phyloP scores from a whole-genome alignment of 2,888 invertebrate genomes.

The Prostheceraeus crozeri region DNA sequence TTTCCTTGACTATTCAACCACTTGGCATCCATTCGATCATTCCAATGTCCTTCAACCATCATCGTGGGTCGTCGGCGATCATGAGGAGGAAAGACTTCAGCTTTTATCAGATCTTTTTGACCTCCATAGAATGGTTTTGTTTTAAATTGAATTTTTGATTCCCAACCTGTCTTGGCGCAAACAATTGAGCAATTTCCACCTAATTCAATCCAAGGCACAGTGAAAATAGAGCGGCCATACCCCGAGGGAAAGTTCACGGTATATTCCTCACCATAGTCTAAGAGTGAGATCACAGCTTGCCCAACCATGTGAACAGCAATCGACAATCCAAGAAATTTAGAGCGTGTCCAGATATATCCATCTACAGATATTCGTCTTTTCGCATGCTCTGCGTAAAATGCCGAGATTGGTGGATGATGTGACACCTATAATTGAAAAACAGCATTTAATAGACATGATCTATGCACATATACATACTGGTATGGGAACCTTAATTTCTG shows the following conservation, averaged over 20 bases:
- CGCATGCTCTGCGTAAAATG: conserved; percentile 94
- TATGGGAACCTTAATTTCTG: too few species aligned
- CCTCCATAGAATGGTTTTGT: conserved; percentile 98
- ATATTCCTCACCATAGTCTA: conserved; percentile 86
- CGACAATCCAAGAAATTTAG: conserved; percentile 92
- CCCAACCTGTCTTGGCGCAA: conserved; percentile 85
- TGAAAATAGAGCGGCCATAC: conserved; percentile 85
- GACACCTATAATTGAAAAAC: too few species aligned
- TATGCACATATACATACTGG: too few species aligned
- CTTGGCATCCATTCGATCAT: conserved; percentile 83
- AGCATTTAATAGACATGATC: too few species aligned
- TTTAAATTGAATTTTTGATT: conserved; percentile 83
- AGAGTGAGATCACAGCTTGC: conserved; percentile 77
- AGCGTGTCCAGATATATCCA: conserved; percentile 97
- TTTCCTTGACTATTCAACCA: too few species aligned
- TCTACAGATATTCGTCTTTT: conserved; percentile 80
- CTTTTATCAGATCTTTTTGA: conserved; percentile 72
- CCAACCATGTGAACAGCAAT: conserved; percentile 84
- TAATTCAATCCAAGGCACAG: conserved; percentile 96
- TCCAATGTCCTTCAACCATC: conserved; percentile 89
- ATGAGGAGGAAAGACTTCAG: conserved; percentile 62
- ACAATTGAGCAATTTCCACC: conserved; percentile 82
- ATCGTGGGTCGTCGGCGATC: conserved; percentile 72
- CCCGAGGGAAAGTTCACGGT: conserved; percentile 93
- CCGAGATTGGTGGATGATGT: conserved; percentile 97